These are phyloP conservation scores for Cheirogaleus medius DNA, from an alignment of 2,113 vertebrate species.

Conservation along the genomic window DNA sequence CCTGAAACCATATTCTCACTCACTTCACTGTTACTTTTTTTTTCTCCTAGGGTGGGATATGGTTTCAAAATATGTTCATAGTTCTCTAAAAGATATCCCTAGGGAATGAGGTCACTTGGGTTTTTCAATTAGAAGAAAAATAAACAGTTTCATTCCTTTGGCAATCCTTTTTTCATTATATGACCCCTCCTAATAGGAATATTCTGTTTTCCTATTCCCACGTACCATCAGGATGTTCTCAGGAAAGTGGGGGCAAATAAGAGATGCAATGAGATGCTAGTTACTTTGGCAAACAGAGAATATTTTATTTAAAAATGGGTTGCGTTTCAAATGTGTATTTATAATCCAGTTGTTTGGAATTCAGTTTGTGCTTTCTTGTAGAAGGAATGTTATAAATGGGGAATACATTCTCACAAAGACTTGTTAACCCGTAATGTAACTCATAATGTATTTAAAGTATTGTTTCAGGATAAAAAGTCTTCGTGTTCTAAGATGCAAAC, in stretches of 20 bases:
- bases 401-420: neutral
- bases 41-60: neutral
- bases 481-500: neutral
- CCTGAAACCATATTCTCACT: conserved; percentile 43
- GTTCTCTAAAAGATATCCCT: conserved; percentile 21
- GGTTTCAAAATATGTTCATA: conserved; percentile 54
- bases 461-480: neutral
- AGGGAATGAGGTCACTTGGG: conserved; percentile 61
- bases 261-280: neutral
- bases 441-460: neutral
- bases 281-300: neutral
- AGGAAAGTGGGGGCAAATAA: neutral
- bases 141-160: conserved; percentile 42
- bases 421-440: neutral
- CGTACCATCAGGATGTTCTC: neutral
- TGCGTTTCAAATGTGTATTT: conserved; percentile 22
- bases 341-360: conserved; percentile 13
- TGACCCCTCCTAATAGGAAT: neutral
- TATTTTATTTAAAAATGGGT: conserved; percentile 32
- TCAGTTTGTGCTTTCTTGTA: neutral
- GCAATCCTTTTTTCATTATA: neutral
- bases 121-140: conserved; percentile 60
- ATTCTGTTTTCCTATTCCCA: neutral
- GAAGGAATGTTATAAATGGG: neutral
- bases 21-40: neutral